Percentiles rank a stretch among this genome's conserved stretches.
Evolutionary conservation across 2,797 vertebrate species (phyloP).

Genomic region (Basileuterus tristriatus): DNA sequence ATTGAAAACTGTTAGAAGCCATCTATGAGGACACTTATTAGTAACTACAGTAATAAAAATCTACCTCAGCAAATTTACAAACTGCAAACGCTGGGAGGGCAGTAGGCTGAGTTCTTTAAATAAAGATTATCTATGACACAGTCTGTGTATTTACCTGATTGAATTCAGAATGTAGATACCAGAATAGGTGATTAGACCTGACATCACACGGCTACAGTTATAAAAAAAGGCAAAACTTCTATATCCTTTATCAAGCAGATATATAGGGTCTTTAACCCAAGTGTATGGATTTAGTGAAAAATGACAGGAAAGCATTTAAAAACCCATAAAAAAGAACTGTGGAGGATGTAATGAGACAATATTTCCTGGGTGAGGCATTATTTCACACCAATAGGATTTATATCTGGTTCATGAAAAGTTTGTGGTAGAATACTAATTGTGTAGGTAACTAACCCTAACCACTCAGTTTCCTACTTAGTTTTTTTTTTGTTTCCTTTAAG

Average conservation of each 20-base stretch:
- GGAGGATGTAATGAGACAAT: neutral
- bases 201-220: neutral
- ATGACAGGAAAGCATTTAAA: neutral
- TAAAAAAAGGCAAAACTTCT: neutral
- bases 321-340: neutral
- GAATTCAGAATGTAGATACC: neutral
- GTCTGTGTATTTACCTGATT: neutral
- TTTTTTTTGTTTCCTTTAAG: neutral
- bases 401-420: neutral
- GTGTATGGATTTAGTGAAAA: neutral
- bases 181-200: neutral
- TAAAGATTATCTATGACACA: neutral
- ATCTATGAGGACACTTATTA: neutral
- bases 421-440: neutral
- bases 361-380: neutral
- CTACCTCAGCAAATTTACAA: neutral
- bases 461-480: neutral
- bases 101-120: neutral
- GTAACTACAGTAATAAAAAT: neutral
- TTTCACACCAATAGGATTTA: neutral
- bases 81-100: neutral
- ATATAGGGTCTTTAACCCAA: neutral
- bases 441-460: neutral
- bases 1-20: neutral
- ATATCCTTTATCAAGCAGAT: neutral